Evolutionary conservation across 2,113 vertebrate genomes (phyloP).

Genomic region (Copsychus sechellarum): DNA sequence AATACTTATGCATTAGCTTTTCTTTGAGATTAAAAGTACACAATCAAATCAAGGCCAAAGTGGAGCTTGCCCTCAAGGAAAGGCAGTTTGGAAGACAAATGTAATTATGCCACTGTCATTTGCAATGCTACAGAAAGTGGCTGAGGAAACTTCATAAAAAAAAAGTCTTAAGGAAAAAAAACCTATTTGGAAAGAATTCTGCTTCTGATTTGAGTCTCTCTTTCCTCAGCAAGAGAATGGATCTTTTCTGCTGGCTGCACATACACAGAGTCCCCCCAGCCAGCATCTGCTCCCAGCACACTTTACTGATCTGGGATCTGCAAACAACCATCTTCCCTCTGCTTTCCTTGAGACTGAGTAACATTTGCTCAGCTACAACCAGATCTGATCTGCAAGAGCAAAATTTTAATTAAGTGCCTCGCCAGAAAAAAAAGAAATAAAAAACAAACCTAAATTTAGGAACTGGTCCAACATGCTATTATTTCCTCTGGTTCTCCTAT

Average conservation of each 20-base stretch:
- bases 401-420: neutral
- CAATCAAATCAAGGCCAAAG: constrained; percentile 58
- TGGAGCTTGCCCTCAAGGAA: constrained; percentile 49
- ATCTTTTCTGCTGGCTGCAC: neutral
- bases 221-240: neutral
- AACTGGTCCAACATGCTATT: neutral
- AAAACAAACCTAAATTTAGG: neutral
- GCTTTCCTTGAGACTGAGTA: neutral
- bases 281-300: neutral
- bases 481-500: neutral
- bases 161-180: neutral
- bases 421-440: neutral
- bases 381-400: neutral
- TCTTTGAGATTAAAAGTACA: constrained; percentile 59
- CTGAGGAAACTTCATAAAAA: neutral
- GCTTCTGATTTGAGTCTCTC: neutral
- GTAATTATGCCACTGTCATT: constrained; percentile 19
- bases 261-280: neutral
- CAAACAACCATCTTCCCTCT: neutral
- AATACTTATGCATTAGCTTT: constrained; percentile 50
- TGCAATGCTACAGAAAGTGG: neutral
- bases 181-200: neutral
- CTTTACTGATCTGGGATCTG: neutral
- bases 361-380: neutral
- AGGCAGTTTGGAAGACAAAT: constrained; percentile 54